These are phyloP conservation scores for Brachionus plicatilis DNA, from an alignment of 1,140 invertebrate species.

Conservation along the genomic window DNA sequence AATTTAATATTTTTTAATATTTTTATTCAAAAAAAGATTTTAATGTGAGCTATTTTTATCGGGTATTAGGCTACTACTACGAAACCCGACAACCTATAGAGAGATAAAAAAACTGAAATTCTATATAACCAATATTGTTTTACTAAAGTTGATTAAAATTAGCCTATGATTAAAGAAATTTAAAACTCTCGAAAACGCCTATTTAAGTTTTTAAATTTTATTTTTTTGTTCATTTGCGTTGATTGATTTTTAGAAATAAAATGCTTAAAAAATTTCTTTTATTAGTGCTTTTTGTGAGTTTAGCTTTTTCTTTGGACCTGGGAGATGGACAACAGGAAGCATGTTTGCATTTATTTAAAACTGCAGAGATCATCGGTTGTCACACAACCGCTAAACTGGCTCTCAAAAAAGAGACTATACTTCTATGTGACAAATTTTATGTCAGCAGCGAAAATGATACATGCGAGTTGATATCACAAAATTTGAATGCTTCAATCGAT, in stretches of 20 bases:
- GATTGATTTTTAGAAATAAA: not conserved
- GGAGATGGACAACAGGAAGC: not conserved
- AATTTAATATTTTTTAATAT: not conserved
- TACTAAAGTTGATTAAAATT: not conserved
- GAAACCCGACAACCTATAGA: not conserved
- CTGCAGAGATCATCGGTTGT: not conserved
- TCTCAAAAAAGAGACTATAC: not conserved
- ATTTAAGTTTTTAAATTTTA: not conserved
- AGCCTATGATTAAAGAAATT: not conserved
- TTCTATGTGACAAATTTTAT: not conserved
- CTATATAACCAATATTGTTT: conserved; percentile 15
- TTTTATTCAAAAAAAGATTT: not conserved
- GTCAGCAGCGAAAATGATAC: not conserved
- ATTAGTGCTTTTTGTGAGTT: not conserved
- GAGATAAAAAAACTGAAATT: not conserved
- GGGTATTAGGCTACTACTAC: not conserved
- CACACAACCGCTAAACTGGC: not conserved
- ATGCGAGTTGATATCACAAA: not conserved
- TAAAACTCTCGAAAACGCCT: not conserved
- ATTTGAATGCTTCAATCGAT: not conserved
- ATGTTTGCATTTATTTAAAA: not conserved
- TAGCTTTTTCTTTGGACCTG: not conserved
- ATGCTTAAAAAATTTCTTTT: not conserved
- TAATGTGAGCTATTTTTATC: not conserved
- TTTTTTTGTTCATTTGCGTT: not conserved